Conservation (phyloP, 1,140 invertebrate species). For the Lucilia cuprina region DNA sequence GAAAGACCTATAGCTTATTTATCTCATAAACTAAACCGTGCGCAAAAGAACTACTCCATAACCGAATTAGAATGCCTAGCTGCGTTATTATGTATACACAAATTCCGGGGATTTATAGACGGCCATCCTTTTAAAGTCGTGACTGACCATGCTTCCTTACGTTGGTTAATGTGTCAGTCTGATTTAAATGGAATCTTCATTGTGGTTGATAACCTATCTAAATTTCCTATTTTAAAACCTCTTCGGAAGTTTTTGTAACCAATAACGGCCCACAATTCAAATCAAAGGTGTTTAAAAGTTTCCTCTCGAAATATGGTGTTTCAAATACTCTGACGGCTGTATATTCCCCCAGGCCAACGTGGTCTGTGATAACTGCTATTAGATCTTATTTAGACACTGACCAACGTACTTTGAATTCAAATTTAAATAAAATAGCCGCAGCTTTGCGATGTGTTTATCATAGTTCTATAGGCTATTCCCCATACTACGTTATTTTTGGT, state of each 20-base stretch:
- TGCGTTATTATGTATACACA: slow-evolving; percentile 59
- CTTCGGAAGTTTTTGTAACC: background rate
- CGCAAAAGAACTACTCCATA: slow-evolving; percentile 41
- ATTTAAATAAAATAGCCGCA: background rate
- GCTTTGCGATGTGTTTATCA: background rate
- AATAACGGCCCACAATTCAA: slow-evolving; percentile 24
- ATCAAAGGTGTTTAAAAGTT: background rate
- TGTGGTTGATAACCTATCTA: slow-evolving; percentile 19
- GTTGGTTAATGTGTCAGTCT: slow-evolving; percentile 45
- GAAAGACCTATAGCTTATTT: slow-evolving; percentile 43
- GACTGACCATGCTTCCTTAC: slow-evolving; percentile 49
- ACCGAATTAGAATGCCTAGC: slow-evolving; percentile 63
- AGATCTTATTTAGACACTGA: background rate
- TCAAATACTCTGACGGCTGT: background rate
- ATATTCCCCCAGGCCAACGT: background rate
- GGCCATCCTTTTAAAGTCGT: slow-evolving; percentile 57
- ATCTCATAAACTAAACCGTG: slow-evolving; percentile 35
- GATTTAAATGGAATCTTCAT: slow-evolving; percentile 40
- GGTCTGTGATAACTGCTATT: background rate
- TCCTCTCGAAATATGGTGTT: background rate
- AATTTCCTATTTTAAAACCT: slow-evolving; percentile 24
- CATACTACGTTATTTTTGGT: background rate
- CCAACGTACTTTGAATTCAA: background rate
- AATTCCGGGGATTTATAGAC: slow-evolving; percentile 62
- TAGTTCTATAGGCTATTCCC: background rate